Evolutionary conservation across 1,140 invertebrate genomes (phyloP), one percentile per base, ranked within the genome.

Genomic region (Halictus rubicundus): DNA sequence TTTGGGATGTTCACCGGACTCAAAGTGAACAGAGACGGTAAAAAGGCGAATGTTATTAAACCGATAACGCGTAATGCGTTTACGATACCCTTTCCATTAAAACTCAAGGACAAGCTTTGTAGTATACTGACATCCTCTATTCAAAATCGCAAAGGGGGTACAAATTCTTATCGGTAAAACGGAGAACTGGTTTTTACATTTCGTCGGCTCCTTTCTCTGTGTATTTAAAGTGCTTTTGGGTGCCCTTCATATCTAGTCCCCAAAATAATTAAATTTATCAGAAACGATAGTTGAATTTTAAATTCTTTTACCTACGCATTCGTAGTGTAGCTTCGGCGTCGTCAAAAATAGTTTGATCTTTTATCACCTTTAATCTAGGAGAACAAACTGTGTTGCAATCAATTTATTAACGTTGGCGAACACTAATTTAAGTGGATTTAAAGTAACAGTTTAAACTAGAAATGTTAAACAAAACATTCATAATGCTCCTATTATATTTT

Each of bases 41-140:
- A 57, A 61, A 42, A 42, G n/a, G 27, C 27, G 12, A 32, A 72
- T 25, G 10, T 27, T 63, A 32, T 39, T 72, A 63, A 42, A 63
- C 42, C 70, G 59, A 72, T 72, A 63, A 63, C 14, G 54, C 39
- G 70, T 72, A 72, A 72, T 63, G 59, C 59, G 19, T 63, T 72
- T 49, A 72, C 19, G 25, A 63, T 60, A 42, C 8, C 19, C 25
- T 72, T 42, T 12, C 39, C 57, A 72, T 63, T 72, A 72, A 72
- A 72, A 72, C 49, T 63, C 70, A 72, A 49, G 59, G 59, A 42
- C 52, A 19, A 7, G 7, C n/a, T 57, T 57, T 16, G 19, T 49
- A 25, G 3, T 46, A 59, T n/a, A 46, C 23, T n/a, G 39, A 21
- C 6, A 19, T n/a, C 59, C 25, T 27, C 39, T 49, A 72, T n/a